phyloP scores from a whole-genome alignment of 1,140 invertebrate genomes.

The Atta texana region DNA sequence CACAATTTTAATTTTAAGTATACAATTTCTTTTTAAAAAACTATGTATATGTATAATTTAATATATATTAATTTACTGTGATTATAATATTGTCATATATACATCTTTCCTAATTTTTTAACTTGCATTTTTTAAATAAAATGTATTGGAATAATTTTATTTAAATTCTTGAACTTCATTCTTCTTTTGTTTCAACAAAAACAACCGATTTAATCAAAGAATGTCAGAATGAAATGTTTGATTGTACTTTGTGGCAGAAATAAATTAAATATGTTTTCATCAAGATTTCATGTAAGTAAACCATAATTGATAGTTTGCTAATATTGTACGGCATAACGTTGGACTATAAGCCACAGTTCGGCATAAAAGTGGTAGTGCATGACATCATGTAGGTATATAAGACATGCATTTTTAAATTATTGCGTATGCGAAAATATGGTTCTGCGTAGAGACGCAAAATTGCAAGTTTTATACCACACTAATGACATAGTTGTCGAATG shows the following conservation, averaged over 20 bases:
- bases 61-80: background rate
- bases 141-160: background rate
- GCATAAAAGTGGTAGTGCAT: background rate
- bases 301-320: conserved; percentile 33
- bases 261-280: conserved; percentile 36
- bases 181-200: background rate
- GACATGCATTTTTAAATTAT: conserved; percentile 17
- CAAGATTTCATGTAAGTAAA: conserved; percentile 21
- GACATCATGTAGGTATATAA: conserved; percentile 3
- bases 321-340: background rate
- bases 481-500: background rate
- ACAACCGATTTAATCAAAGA: background rate
- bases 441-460: background rate
- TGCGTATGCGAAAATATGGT: background rate
- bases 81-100: background rate
- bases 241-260: background rate
- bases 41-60: background rate
- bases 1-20: background rate
- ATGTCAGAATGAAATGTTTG: background rate
- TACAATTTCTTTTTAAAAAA: too few relatives aligned
- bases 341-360: background rate
- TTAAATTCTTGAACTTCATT: background rate
- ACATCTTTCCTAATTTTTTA: background rate
- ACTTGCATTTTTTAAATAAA: background rate
- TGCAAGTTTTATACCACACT: background rate